phyloP scores from a whole-genome alignment of 2,888 invertebrate species.

The Limnephilus lunatus region DNA sequence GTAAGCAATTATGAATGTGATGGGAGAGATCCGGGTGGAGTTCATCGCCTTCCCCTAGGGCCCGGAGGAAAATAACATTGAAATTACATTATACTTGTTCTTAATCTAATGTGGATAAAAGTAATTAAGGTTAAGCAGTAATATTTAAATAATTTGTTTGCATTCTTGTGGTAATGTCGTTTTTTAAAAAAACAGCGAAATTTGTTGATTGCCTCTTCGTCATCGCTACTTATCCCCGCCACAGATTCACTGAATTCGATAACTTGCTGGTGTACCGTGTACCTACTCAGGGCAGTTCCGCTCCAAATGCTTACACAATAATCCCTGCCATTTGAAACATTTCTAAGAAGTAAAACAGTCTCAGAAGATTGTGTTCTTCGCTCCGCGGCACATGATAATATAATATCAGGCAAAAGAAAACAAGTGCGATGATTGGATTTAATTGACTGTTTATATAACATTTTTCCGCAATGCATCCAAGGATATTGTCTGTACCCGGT shows the following conservation, averaged over 20 bases:
- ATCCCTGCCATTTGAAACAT: background rate
- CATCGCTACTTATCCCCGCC: background rate
- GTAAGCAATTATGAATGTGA: background rate
- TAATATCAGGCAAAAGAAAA: background rate
- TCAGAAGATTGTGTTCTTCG: background rate
- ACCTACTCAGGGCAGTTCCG: background rate
- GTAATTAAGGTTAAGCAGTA: background rate
- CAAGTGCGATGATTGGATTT: background rate
- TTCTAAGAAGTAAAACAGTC: background rate
- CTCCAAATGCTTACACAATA: conserved; percentile 2
- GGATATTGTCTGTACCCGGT: background rate
- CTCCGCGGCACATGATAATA: background rate
- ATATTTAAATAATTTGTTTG: background rate
- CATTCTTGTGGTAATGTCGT: background rate
- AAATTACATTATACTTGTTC: background rate
- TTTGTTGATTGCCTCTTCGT: background rate
- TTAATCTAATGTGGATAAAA: background rate
- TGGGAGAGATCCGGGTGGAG: background rate
- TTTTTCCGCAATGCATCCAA: background rate
- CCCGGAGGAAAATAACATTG: background rate
- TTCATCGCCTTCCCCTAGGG: background rate
- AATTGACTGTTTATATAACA: background rate
- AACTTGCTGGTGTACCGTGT: background rate
- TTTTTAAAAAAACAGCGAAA: background rate
- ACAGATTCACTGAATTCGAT: background rate